These are phyloP conservation scores for Alosa alosa DNA, from an alignment of 2,113 vertebrate species.

Conservation along the genomic window DNA sequence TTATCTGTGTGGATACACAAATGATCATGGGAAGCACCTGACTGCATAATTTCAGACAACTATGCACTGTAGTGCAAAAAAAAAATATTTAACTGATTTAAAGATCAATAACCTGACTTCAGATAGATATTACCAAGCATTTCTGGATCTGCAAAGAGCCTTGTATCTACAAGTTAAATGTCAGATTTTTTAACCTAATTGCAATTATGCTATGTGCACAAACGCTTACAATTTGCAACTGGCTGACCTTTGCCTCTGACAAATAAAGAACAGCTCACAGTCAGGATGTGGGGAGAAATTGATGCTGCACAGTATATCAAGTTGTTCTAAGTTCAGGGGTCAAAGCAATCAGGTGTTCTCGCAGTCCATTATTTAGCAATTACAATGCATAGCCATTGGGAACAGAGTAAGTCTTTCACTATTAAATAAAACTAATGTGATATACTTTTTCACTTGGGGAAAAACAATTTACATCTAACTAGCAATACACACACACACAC, in stretches of 20 bases:
- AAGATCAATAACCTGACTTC: not conserved
- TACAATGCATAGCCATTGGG: not conserved
- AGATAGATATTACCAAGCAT: not conserved
- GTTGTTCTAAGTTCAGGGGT: not conserved
- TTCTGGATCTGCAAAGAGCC: not conserved
- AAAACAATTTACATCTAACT: not conserved
- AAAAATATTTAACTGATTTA: not conserved
- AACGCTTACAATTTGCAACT: not conserved
- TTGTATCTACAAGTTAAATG: not conserved
- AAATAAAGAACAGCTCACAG: not conserved
- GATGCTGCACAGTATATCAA: not conserved
- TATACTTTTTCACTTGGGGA: not conserved
- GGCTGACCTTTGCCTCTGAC: not conserved
- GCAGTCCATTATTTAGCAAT: not conserved
- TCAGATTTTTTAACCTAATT: not conserved
- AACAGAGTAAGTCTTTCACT: not conserved
- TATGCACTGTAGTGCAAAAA: not conserved
- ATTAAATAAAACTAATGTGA: not conserved
- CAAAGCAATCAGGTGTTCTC: not conserved
- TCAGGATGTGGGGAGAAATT: not conserved
- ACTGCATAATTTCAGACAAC: not conserved
- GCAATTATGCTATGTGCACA: not conserved
- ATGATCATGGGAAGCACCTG: not conserved
- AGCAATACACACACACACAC: too few species aligned
- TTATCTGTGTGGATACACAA: not conserved